Evolutionary conservation across 2,888 invertebrate genomes (phyloP), one percentile per base, ranked within the genome.

Genomic region (Polydrusus pterygomalis): DNA sequence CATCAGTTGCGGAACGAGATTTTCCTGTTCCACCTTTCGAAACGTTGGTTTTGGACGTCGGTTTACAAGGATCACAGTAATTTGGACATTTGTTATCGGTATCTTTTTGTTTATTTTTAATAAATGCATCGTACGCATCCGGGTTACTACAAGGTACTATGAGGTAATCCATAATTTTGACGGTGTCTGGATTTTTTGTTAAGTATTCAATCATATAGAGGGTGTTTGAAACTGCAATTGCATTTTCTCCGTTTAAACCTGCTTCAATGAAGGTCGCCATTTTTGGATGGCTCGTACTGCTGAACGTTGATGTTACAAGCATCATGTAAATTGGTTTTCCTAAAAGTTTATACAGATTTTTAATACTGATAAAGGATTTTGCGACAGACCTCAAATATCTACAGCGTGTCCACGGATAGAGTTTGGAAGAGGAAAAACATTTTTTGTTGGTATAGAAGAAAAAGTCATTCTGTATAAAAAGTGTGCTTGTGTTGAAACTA

Each of bases 71-170:
- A n/a, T 15, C n/a, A 20, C 51, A 58, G 13, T 47, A 3, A 45
- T 30, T 70, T 5, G 25, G 11, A n/a, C 34, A 2, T 49, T 64
- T 58, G 6, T 67, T 67, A 15, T 63, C 47, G 18, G 18, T 30
- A 15, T 56, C 18, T 2, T 45, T 63, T 25, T 63, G 45, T 45
- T 56, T 72, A 43, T 10, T 65, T 56, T 69, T 70, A 40, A 77
- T 56, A 47, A 70, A 67, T 18, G 34, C 34, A 15, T 82, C 80
- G 49, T 83, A 83, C 0, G 80, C 82, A 62, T 83, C 83, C 1
- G 83, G 83, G 70, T 83, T 83, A 17, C 79, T 75, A 58, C 82
- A 83, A 2, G 83, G 83, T n/a, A 82, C 71, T n/a, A 83, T 82
- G 17, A 77, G 75, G 38, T 80, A 83, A 47, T 83, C 81, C 77